A percentile compares a stretch with the other conserved stretches of the same genome.
phyloP scores from a whole-genome alignment of 35 echinoderm and acorn worm genomes.

The Holothuria glaberrima region DNA sequence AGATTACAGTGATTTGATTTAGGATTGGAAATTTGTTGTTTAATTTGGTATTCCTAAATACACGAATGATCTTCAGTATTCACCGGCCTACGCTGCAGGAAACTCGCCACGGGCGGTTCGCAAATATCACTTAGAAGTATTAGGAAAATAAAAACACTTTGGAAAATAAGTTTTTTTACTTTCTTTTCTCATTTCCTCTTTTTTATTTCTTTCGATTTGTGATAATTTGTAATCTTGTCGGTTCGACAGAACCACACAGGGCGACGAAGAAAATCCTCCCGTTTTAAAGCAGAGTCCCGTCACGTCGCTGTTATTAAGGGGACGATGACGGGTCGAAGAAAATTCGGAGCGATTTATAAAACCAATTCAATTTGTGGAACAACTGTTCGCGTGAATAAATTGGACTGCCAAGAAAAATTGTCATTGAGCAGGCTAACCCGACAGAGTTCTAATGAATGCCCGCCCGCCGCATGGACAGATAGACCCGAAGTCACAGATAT shows the following conservation, averaged over 20 bases:
- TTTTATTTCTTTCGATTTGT: slow-evolving; percentile 14
- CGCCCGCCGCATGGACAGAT: not conserved
- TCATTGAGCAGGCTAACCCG: not conserved
- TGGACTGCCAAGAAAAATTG: slow-evolving; percentile 30
- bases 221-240: slow-evolving; percentile 1
- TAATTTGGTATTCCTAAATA: too few relatives aligned
- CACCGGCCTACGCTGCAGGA: too few relatives aligned
- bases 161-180: too few relatives aligned
- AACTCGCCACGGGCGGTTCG: too few relatives aligned
- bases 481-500: slow-evolving; percentile 3
- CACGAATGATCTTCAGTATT: too few relatives aligned
- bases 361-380: slow-evolving; percentile 46
- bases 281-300: too few relatives aligned
- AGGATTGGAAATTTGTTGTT: too few relatives aligned
- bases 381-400: slow-evolving; percentile 38
- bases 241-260: slow-evolving; percentile 44
- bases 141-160: too few relatives aligned
- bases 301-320: slow-evolving; percentile 30
- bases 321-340: slow-evolving; percentile 26
- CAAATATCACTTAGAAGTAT: too few relatives aligned
- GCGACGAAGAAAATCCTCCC: slow-evolving; percentile 15
- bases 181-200: not conserved
- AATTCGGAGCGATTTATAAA: slow-evolving; percentile 29
- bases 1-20: too few relatives aligned
- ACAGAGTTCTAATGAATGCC: not conserved